Conservation (phyloP, 2,888 invertebrate species). For the Ephialtes manifestator region DNA sequence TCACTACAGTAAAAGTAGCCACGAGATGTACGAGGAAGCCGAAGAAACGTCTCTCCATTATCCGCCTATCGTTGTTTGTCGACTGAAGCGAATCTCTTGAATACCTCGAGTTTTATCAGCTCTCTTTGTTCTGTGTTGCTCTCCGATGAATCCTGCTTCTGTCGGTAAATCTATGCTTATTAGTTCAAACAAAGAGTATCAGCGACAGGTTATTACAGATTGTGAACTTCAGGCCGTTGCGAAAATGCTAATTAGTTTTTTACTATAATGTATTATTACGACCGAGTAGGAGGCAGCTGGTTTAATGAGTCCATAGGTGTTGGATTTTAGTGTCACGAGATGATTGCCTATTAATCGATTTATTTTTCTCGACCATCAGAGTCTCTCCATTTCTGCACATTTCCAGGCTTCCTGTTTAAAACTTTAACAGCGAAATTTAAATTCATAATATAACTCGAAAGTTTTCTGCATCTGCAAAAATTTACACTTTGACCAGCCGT, state of each 20-base stretch:
- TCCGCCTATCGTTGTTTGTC: slow-evolving; percentile 4
- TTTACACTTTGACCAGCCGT: no score
- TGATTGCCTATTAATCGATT: slow-evolving; percentile 21
- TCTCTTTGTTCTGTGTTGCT: slow-evolving; percentile 11
- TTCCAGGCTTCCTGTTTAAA: no score
- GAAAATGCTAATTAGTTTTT: slow-evolving; percentile 63
- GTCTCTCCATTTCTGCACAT: background rate
- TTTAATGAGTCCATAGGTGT: slow-evolving; percentile 48
- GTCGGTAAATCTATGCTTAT: slow-evolving; percentile 54
- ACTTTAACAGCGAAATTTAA: no score
- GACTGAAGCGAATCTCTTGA: slow-evolving; percentile 49
- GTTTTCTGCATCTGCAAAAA: no score
- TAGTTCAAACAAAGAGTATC: slow-evolving; percentile 55
- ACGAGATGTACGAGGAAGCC: slow-evolving; percentile 22
- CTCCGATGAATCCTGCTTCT: slow-evolving; percentile 45
- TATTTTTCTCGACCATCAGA: background rate
- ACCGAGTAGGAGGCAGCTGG: slow-evolving; percentile 10
- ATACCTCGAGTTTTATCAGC: slow-evolving; percentile 44
- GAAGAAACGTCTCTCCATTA: slow-evolving; percentile 48
- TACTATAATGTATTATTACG: slow-evolving; percentile 60
- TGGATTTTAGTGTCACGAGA: slow-evolving; percentile 5
- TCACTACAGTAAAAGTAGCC: slow-evolving; percentile 3
- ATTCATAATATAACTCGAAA: background rate
- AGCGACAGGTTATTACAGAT: slow-evolving; percentile 25
- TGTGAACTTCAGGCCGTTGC: slow-evolving; percentile 4